Conservation (phyloP, 2,888 invertebrate genomes). For the Trimorus sp. region DNA sequence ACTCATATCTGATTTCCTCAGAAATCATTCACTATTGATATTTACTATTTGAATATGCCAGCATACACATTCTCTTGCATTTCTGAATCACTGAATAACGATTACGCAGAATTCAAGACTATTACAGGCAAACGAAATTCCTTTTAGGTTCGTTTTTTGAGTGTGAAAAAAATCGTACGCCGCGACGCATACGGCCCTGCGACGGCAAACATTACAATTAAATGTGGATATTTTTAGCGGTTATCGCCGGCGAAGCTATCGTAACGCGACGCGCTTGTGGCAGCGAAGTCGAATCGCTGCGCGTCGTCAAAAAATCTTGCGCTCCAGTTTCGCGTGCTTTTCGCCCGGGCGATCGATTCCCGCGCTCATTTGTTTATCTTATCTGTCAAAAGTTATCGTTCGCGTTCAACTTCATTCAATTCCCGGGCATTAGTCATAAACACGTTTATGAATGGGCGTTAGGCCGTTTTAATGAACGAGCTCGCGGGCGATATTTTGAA, state of each 20-base stretch:
- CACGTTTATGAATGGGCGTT: constrained; percentile 38
- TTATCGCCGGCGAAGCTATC: constrained; percentile 26
- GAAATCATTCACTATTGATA: too few relatives aligned
- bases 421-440: constrained; percentile 24
- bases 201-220: constrained; percentile 32
- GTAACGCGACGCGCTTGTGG: constrained; percentile 7
- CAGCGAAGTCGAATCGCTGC: constrained; percentile 2
- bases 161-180: not conserved
- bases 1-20: too few relatives aligned
- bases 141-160: too few relatives aligned
- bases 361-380: constrained; percentile 34
- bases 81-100: too few relatives aligned
- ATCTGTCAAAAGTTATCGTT: constrained; percentile 35
- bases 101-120: too few relatives aligned
- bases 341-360: not conserved
- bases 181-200: constrained; percentile 22
- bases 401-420: constrained; percentile 33
- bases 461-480: constrained; percentile 23
- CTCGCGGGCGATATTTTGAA: not conserved
- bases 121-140: too few relatives aligned
- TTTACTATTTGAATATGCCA: too few relatives aligned
- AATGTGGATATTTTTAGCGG: constrained; percentile 34
- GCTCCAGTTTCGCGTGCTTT: not conserved
- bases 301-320: not conserved
- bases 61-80: too few relatives aligned